Evolutionary conservation across 2,888 invertebrate species (phyloP), one percentile per base, ranked within the genome.

Genomic region (Drosophila leonis): DNA sequence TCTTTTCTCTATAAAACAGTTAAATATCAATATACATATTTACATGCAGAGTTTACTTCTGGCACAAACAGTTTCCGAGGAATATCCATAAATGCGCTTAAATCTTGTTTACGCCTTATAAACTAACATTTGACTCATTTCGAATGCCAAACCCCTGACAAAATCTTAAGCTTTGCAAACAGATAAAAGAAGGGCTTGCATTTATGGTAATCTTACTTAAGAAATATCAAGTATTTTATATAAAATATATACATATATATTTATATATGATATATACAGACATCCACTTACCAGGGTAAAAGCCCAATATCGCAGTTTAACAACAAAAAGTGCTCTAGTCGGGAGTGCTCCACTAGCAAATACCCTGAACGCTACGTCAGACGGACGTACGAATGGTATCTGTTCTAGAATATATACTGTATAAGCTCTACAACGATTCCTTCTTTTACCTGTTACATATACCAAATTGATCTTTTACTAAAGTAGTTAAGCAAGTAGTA

Each of bases 101-200:
- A 49, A 10, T 29, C 18, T 29, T 39, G 18, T 33, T 37, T 27
- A 15, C 10, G 20, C 18, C n/a, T 12, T 15, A 18, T 13, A 13
- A 55, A 15, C 8, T 24, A 12, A 24, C 33, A n/a, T 42, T 33
- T 63, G 77, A 71, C 31, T 76, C 77, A 71, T 41, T 42, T 15
- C 10, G 20, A 41, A 24, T 51, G 60, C 12, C 48, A 20, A 55
- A n/a, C 44, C 35, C 18, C 13, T 63, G 63, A 63, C 29, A 54
- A 20, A 33, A n/a, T 33, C 13, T 29, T 20, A 20, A 35, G 18
- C 6, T 41, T 15, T 24, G 44, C 20, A 33, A 24, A 27, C 27
- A 44, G 27, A 51, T 49, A 18, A 49, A 48, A 6, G n/a, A 1
- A 6, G n/a, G 29, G 9, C 0, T 29, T 29, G n/a, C 1, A 12